A percentile compares a stretch with the other conserved stretches of the same genome.
Conservation (phyloP, 2,888 invertebrate species). For the Melanargia galathea region DNA sequence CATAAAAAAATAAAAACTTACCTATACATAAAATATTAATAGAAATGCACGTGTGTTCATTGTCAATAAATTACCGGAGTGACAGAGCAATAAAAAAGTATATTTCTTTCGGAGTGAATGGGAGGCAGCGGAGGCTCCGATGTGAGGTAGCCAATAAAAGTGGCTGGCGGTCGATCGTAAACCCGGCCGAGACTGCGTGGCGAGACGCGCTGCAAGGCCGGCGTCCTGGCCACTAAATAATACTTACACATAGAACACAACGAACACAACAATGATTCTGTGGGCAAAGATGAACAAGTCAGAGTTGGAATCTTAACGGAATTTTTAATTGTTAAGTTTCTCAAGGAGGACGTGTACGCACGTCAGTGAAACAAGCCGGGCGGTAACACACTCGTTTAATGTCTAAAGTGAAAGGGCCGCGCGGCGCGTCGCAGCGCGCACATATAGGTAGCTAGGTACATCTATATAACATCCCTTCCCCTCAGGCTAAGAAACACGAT, state of each 20-base stretch:
- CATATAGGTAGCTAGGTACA: too few species aligned
- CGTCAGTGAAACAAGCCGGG: too few species aligned
- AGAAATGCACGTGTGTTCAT: slow-evolving; percentile 82
- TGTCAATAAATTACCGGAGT: slow-evolving; percentile 81
- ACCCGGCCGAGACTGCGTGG: slow-evolving; percentile 80
- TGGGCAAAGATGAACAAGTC: not conserved
- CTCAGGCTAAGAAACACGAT: too few species aligned
- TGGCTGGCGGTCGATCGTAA: slow-evolving; percentile 77
- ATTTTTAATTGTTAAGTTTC: not conserved
- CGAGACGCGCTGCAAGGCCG: slow-evolving; percentile 64
- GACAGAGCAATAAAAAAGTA: slow-evolving; percentile 81
- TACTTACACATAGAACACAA: slow-evolving; percentile 33
- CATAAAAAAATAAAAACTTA: slow-evolving; percentile 57
- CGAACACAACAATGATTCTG: not conserved
- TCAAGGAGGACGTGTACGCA: too few species aligned
- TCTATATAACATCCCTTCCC: too few species aligned
- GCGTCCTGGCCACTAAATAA: slow-evolving; percentile 50
- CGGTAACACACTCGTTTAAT: too few species aligned
- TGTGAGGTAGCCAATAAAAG: slow-evolving; percentile 81
- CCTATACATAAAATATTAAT: slow-evolving; percentile 81
- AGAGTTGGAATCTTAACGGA: not conserved
- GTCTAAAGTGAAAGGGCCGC: too few species aligned
- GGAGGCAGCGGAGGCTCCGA: slow-evolving; percentile 78
- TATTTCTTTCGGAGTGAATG: slow-evolving; percentile 80
- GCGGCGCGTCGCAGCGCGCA: too few species aligned